These are phyloP conservation scores for Malurus leucopterus DNA, from an alignment of 2,797 vertebrate species.

Conservation along the genomic window DNA sequence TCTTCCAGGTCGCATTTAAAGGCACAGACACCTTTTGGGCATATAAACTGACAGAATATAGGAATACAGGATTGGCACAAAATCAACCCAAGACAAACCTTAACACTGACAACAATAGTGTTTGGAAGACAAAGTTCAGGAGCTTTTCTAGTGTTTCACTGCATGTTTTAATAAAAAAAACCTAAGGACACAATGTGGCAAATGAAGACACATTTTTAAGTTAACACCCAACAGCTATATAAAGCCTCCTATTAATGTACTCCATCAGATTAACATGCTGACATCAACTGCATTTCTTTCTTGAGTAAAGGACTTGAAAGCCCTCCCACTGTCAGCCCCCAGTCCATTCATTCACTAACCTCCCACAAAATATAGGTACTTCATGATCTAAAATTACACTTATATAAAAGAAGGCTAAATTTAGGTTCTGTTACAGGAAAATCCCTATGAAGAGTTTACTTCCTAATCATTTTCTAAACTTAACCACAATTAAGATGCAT, in stretches of 20 bases:
- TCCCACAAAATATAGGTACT: constrained; percentile 7
- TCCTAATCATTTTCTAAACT: constrained; percentile 3
- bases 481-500: neutral
- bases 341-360: neutral
- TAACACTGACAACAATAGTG: neutral
- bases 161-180: constrained; percentile 39
- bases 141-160: constrained; percentile 2
- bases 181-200: constrained; percentile 21
- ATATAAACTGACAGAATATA: no score
- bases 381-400: neutral
- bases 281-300: constrained; percentile 7
- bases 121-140: neutral
- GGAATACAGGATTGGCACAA: no score
- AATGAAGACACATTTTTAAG: neutral
- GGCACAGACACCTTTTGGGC: no score
- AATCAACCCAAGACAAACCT: neutral
- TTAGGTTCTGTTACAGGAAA: neutral
- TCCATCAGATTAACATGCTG: constrained; percentile 30
- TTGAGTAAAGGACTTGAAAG: constrained; percentile 17
- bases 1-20: no score
- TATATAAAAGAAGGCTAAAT: constrained; percentile 7
- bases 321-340: neutral
- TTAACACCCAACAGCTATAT: constrained; percentile 11
- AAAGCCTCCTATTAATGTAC: constrained; percentile 31
- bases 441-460: neutral